phyloP scores from a whole-genome alignment of 2,797 vertebrate species.

The Propithecus deckenii region DNA sequence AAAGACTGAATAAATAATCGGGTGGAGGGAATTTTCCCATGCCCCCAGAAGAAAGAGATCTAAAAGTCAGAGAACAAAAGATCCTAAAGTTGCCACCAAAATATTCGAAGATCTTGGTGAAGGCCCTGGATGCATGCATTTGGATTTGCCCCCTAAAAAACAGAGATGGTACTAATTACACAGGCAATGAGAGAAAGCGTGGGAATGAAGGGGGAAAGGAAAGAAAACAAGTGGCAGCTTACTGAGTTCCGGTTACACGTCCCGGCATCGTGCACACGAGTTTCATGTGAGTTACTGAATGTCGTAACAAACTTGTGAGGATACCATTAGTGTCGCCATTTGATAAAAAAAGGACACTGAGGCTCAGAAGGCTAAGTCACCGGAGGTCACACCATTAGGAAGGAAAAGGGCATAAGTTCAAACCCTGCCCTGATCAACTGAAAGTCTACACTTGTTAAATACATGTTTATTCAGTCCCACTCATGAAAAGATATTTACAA shows the following conservation, averaged over 20 bases:
- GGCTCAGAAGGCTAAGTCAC: background rate
- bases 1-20: constrained; percentile 44
- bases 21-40: constrained; percentile 48
- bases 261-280: background rate
- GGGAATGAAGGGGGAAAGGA: background rate
- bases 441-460: background rate
- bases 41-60: background rate
- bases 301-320: background rate
- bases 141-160: background rate
- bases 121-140: background rate
- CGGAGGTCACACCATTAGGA: background rate
- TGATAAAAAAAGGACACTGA: background rate
- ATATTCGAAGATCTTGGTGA: constrained; percentile 19
- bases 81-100: background rate
- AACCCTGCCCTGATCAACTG: background rate
- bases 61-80: constrained; percentile 37
- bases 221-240: background rate
- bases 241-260: background rate
- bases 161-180: background rate
- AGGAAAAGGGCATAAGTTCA: background rate
- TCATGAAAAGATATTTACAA: background rate
- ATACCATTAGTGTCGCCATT: background rate
- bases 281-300: background rate
- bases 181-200: background rate
- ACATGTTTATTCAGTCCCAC: background rate